These are phyloP conservation scores for Protosalanx chinensis DNA, from an alignment of 2,797 vertebrate genomes.

Conservation along the genomic window DNA sequence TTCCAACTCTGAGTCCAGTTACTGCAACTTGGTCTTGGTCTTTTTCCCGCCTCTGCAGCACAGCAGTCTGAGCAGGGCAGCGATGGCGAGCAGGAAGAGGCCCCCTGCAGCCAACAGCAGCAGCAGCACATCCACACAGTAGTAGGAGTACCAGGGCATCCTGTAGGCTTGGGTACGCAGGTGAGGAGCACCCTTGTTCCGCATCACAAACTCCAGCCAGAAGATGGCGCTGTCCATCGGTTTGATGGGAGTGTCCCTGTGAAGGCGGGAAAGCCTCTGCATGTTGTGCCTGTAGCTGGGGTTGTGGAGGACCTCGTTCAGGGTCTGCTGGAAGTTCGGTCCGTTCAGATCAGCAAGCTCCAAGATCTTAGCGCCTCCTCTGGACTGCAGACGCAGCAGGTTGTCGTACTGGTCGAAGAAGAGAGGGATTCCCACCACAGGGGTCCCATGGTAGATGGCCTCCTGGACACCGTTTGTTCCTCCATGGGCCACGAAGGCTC, in stretches of 20 bases:
- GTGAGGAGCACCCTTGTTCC: conserved; percentile 33
- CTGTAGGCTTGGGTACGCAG: conserved; percentile 31
- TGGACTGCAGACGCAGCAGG: conserved; percentile 24
- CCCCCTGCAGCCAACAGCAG: conserved; percentile 15
- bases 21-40: conserved; percentile 18
- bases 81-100: not conserved
- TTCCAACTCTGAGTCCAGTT: not conserved
- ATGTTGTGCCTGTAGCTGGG: conserved; percentile 31
- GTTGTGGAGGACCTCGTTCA: conserved; percentile 25
- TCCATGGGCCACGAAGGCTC: conserved; percentile 35
- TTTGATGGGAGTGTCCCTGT: conserved; percentile 33
- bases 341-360: conserved; percentile 7
- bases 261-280: conserved; percentile 32
- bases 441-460: conserved; percentile 34
- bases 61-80: not conserved
- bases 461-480: conserved; percentile 39
- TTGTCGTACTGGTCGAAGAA: conserved; percentile 40
- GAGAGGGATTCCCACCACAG: conserved; percentile 31
- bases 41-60: conserved; percentile 11
- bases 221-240: conserved; percentile 32
- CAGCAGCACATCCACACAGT: conserved; percentile 23
- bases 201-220: conserved; percentile 38
- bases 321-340: conserved; percentile 11
- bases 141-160: conserved; percentile 38
- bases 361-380: conserved; percentile 28